Evolutionary conservation across 2,113 vertebrate species (phyloP), one percentile per base, ranked within the genome.

Genomic region (Cyanoliseus patagonus): DNA sequence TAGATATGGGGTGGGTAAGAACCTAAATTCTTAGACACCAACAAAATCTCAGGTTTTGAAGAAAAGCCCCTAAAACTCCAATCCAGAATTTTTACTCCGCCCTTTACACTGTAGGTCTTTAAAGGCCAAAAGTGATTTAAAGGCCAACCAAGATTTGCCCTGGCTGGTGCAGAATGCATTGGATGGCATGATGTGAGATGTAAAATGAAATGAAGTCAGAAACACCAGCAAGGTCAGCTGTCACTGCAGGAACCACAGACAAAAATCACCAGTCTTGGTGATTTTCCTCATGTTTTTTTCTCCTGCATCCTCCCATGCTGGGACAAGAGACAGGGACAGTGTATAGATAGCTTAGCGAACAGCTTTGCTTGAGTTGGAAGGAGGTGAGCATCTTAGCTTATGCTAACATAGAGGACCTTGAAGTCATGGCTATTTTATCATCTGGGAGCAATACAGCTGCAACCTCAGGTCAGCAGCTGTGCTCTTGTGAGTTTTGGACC

Each of bases 91-190:
- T 83, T 88, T 23, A 33, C 35, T 73, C 72, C 85, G 20, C 31
- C 55, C 44, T 74, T 90, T 88, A 17, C 55, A 61, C 20, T 59
- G 13, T 1, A 20, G 27, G 31, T 57, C 44, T 90, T 59, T 53
- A 91, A 96, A 95, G 87, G 86, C 19, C 66, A 89, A 62, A 86
- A 74, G 66, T 55, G 66, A 68, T 64, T 78, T 87, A 78, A 97
- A 91, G 85, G 94, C 42, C 74, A 85, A 61, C 1, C 4, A 55
- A 76, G 35, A 27, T 74, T 80, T 73, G 57, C 41, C 51, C 55
- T 15, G 23, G 37, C 37, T 89, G 75, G 41, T 83, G 67, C 28
- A 78, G 84, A 83, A 53, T 15, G 23, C 0, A 1, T n/a, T 41
- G 42, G 8, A 18, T 78, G 66, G 30, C 66, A 85, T 8, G 8